Conservation (phyloP, 1,140 invertebrate genomes). For the Drosophila tani region DNA sequence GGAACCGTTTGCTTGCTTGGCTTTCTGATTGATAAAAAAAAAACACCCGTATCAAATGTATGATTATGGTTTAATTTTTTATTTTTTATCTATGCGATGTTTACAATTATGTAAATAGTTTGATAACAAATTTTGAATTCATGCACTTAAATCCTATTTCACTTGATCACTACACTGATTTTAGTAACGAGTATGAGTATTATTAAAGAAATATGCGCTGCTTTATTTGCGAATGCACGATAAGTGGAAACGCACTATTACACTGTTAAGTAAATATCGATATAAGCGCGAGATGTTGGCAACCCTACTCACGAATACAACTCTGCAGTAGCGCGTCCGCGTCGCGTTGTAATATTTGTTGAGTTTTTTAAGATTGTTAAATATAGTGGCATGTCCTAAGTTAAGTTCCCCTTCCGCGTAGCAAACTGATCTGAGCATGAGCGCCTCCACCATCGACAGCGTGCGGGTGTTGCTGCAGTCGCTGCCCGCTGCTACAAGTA, state of each 20-base stretch:
- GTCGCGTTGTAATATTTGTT: slow-evolving; percentile 69
- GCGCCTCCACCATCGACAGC: slow-evolving; percentile 65
- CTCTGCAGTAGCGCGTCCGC: slow-evolving; percentile 64
- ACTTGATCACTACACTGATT: no score
- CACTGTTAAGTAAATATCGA: slow-evolving; percentile 4
- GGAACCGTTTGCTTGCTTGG: no score
- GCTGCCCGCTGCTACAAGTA: slow-evolving; percentile 55
- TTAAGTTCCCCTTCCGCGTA: slow-evolving; percentile 16
- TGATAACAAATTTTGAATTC: no score
- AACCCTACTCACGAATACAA: slow-evolving; percentile 28
- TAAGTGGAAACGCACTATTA: background rate
- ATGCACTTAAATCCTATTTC: no score
- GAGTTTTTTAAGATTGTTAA: slow-evolving; percentile 53
- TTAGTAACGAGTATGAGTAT: no score
- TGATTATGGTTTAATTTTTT: no score
- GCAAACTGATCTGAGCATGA: slow-evolving; percentile 26
- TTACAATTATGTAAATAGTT: no score
- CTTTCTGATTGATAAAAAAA: no score
- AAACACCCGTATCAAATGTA: no score
- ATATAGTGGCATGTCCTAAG: slow-evolving; percentile 53
- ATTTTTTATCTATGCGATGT: no score
- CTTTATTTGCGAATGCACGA: background rate
- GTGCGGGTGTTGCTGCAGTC: slow-evolving; percentile 70
- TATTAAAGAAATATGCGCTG: background rate
- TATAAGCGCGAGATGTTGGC: background rate